A percentile compares a stretch with the other conserved stretches of the same genome.
Evolutionary conservation across 2,888 invertebrate genomes (phyloP).

Genomic region (Rosalia funebris): DNA sequence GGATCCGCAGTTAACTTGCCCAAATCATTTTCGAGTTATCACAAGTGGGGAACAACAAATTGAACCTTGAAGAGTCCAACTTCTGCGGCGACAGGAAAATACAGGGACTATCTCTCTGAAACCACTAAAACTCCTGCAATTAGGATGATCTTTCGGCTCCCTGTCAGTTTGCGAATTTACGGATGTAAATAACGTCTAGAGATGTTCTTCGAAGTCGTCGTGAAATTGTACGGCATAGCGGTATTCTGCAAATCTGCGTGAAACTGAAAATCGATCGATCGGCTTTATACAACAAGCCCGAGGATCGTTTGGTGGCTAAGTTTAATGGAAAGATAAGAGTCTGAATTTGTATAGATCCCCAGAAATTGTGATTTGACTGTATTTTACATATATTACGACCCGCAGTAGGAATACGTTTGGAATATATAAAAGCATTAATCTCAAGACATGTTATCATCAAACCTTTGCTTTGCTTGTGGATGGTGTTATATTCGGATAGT

Average conservation of each 20-base stretch:
- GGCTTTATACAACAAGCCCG: conserved; percentile 4
- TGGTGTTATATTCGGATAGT: too few relatives aligned
- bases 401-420: neutral
- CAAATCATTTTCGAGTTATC: conserved; percentile 1
- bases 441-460: too few relatives aligned
- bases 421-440: too few relatives aligned
- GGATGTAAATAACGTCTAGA: conserved; percentile 23
- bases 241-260: conserved; percentile 21
- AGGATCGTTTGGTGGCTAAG: conserved; percentile 6
- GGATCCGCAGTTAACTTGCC: too few relatives aligned
- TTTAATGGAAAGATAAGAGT: conserved; percentile 23
- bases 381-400: conserved; percentile 1
- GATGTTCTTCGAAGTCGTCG: too few relatives aligned
- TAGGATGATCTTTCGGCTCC: conserved; percentile 30
- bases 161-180: conserved; percentile 25
- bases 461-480: too few relatives aligned
- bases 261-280: conserved; percentile 25
- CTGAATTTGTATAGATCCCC: conserved; percentile 4
- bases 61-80: conserved; percentile 5
- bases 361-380: conserved; percentile 2
- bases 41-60: neutral
- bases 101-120: conserved; percentile 6
- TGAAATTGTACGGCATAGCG: too few relatives aligned
- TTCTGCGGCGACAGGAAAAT: conserved; percentile 3
- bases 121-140: conserved; percentile 26